Percentiles rank a stretch among this genome's conserved stretches.
Evolutionary conservation across 2,888 invertebrate genomes (phyloP).

Genomic region (Pyrgus malvae): DNA sequence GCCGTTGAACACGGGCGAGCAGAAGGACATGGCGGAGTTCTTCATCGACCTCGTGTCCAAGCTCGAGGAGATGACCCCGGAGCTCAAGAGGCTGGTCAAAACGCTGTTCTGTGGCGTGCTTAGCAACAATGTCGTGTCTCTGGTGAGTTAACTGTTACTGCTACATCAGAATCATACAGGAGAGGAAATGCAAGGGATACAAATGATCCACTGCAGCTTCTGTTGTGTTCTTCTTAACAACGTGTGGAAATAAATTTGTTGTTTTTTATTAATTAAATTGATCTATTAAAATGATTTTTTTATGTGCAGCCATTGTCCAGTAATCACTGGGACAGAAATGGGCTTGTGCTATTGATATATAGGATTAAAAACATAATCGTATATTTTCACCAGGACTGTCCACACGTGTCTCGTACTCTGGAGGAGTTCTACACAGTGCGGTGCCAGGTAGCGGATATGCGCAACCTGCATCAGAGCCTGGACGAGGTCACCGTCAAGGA

Average conservation of each 20-base stretch:
- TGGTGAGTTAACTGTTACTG: conserved; percentile 77
- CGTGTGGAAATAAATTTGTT: too few relatives aligned
- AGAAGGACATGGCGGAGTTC: conserved; percentile 99
- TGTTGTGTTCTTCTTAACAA: too few relatives aligned
- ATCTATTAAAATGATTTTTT: too few relatives aligned
- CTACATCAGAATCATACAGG: neutral
- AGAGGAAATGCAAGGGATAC: too few relatives aligned
- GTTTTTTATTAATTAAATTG: too few relatives aligned
- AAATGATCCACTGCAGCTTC: too few relatives aligned
- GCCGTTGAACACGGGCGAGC: conserved; percentile 96
- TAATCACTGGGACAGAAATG: too few relatives aligned
- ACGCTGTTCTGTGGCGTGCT: conserved; percentile 95
- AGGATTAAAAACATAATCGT: too few relatives aligned
- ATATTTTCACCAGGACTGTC: conserved; percentile 95
- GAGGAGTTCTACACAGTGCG: conserved; percentile 98
- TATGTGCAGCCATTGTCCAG: too few relatives aligned
- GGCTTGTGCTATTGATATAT: too few relatives aligned
- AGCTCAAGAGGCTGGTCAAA: conserved; percentile 93
- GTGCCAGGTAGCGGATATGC: conserved; percentile 98
- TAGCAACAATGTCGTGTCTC: conserved; percentile 96
- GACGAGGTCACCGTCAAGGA: conserved; percentile 99
- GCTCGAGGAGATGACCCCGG: conserved; percentile 96
- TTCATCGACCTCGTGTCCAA: conserved; percentile 98
- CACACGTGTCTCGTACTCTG: conserved; percentile 95
- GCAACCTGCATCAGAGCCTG: conserved; percentile 95